Percentiles rank a stretch among this genome's conserved stretches.
phyloP scores from a whole-genome alignment of 2,113 vertebrate genomes.

The Chaetops frenatus region DNA sequence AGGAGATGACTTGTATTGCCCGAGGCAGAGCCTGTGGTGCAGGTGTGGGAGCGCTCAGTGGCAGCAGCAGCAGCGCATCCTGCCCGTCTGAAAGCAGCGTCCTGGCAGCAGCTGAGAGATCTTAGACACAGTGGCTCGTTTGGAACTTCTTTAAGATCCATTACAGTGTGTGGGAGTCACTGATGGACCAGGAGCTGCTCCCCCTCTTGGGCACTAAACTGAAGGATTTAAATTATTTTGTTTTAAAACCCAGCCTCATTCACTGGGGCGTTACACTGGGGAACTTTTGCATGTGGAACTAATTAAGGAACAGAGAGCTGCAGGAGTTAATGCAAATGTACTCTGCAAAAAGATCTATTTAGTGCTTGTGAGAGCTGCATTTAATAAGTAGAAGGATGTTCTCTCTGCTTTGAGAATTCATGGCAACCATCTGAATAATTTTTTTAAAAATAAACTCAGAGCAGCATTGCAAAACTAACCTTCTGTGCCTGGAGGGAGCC shows the following conservation, averaged over 20 bases:
- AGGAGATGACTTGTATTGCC: not conserved
- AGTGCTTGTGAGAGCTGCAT: not conserved
- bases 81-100: rapidly evolving
- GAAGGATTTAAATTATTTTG: not conserved
- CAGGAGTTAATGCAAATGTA: not conserved
- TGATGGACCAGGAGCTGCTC: not conserved
- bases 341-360: not conserved
- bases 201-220: not conserved
- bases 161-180: not conserved
- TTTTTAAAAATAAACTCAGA: conserved; percentile 6
- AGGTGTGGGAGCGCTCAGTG: not conserved
- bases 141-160: not conserved
- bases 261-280: rapidly evolving
- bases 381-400: not conserved
- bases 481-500: not conserved
- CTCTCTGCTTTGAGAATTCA: conserved; percentile 9
- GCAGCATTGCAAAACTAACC: not conserved
- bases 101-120: not conserved
- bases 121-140: rapidly evolving
- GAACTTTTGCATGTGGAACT: not conserved
- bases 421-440: conserved; percentile 17
- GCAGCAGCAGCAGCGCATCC: not conserved
- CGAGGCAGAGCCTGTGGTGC: not conserved
- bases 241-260: not conserved
- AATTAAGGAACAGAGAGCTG: not conserved